Evolutionary conservation across 2,888 invertebrate species (phyloP).

Genomic region (Drosophila mettleri): DNA sequence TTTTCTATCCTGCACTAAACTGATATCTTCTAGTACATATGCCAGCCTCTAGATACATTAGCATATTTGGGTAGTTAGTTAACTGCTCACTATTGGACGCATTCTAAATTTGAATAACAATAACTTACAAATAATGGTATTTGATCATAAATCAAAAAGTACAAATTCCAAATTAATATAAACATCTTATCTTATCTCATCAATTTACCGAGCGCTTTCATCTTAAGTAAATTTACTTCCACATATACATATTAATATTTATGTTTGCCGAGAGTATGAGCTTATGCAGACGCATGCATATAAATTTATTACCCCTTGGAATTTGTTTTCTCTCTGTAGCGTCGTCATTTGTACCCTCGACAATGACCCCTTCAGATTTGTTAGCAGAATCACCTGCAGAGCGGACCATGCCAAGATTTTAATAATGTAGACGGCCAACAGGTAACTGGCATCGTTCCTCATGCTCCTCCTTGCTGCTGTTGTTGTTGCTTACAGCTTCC

Average conservation of each 20-base stretch:
- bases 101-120: background rate
- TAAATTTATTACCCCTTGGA: slow-evolving; percentile 63
- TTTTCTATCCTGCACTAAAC: no score
- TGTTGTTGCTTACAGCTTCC: background rate
- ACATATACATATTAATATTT: slow-evolving; percentile 6
- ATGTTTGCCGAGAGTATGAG: slow-evolving; percentile 5
- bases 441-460: background rate
- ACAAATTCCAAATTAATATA: background rate
- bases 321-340: slow-evolving; percentile 48
- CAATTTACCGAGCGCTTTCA: background rate
- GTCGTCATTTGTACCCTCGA: slow-evolving; percentile 22
- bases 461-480: background rate
- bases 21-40: background rate
- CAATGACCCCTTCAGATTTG: slow-evolving; percentile 57
- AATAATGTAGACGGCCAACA: slow-evolving; percentile 60
- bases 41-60: background rate
- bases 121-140: background rate
- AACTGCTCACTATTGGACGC: background rate
- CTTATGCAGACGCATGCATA: slow-evolving; percentile 32
- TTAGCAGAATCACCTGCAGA: slow-evolving; percentile 78
- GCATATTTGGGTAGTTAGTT: no score
- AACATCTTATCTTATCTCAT: slow-evolving; percentile 3
- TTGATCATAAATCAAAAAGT: background rate
- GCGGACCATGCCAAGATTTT: slow-evolving; percentile 49
- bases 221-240: background rate